Base-by-base conservation (phyloP, 2,797 vertebrate genomes). In the Microtus californicus region DNA sequence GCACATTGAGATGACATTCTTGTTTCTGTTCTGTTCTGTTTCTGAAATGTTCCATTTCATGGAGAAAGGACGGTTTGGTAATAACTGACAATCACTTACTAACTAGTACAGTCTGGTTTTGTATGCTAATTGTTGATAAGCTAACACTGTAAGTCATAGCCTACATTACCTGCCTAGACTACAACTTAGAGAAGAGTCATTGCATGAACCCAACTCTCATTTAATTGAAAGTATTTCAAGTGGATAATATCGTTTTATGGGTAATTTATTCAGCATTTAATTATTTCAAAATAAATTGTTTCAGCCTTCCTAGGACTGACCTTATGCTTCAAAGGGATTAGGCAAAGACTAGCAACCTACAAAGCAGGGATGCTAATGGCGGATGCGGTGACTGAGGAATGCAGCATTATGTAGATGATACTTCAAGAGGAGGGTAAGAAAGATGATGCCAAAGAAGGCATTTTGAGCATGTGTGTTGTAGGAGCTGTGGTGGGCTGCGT, bases 1-100 rank as follows among this genome's bases (percentile, higher is more conserved):
- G 37, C 10, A 61, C 2, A 13, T 1, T 0, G 6, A 48, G 21
- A 1, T 54, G 21, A 34, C 2, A 73, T 51, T 51, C 3, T 51
- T 51, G 48, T 51, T 51, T 14, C 48, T 51, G 48, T 14, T 51
- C 48, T 51, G 13, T 51, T 51, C 48, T 51, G 13, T 51, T 51
- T 51, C 48, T 51, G 6, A 54, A 67, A 19, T 74, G 7, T 31
- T 74, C 54, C 59, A 0, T 8, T 43, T 45, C 54, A 8, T 29
- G 31, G 23, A 79, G 31, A 89, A 51, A 45, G 11, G 40, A 13
- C 29, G 4, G 3, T 29, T 88, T 67, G 7, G 27, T 51, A 3
- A 1, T 27, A 31, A 82, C 48, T 27, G 27, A 34, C 6, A 78
- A 2, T 25, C 34, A 21, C 19, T 54, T 54, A 51, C 37, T 56